Evolutionary conservation across 2,797 vertebrate species (phyloP), one percentile per base, ranked within the genome.

Genomic region (Cercopithecus mitis): DNA sequence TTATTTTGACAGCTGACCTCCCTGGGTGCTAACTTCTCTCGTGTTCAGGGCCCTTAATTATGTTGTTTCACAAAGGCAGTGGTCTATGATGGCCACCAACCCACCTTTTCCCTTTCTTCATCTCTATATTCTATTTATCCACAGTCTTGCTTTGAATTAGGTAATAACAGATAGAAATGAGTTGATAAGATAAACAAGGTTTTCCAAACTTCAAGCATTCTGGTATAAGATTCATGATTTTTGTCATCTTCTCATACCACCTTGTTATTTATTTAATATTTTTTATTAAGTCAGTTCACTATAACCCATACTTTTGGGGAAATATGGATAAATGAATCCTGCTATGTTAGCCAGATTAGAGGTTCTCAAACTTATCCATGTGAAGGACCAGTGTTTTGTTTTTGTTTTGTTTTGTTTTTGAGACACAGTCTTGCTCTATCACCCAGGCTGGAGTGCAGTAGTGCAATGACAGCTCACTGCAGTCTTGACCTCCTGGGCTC

Each of bases 251-350:
- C 52, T 90, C 15, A 87, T 73, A 33, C 39, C 45, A 61, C 41
- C 30, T 88, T 70, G n/a, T 79, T 50, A 41, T 61, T 95, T 58
- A 91, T 73, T 96, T 84, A 84, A 36, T 82, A 72, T 87, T 82
- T 95, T 87, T 75, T 73, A 87, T 87, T 55, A 94, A 85, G 41
- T 92, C 52, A 77, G 36, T 30, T 81, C 30, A 82, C 52, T 55
- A 20, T 92, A 64, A 80, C 76, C 33, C 64, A 67, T 15, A 67
- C 15, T 9, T 67, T 67, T n/a, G 64, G 64, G 15, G 33, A 67
- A 67, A 67, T 7, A n/a, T n/a, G 33, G 33, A 67, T 67, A 67
- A 67, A 67, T 67, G 67, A 36, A 39, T 72, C n/a, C n/a, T 39
- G 19, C 67, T 39, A 36, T 39, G 67, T 72, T 22, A 39, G 19